Conservation (phyloP, 1,140 invertebrate species). For the Sitobion miscanthi region DNA sequence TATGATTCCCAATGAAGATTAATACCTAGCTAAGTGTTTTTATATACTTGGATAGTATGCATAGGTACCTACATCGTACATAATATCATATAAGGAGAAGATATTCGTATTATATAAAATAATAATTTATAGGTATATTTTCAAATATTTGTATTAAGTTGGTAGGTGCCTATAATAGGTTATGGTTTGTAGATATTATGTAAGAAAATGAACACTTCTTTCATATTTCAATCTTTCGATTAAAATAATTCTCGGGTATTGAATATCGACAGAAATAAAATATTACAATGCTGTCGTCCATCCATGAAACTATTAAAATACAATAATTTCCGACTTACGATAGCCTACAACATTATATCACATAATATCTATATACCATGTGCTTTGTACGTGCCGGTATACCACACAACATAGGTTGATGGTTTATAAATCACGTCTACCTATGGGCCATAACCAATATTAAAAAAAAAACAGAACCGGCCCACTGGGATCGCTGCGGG, state of each 20-base stretch:
- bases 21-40: too few relatives aligned
- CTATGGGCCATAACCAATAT: not conserved
- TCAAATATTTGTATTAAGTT: not conserved
- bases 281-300: not conserved
- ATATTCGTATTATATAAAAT: too few relatives aligned
- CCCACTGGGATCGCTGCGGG: not conserved
- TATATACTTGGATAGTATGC: too few relatives aligned
- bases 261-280: not conserved
- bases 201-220: not conserved
- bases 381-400: not conserved
- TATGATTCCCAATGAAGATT: too few relatives aligned
- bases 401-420: not conserved
- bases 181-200: not conserved
- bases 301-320: not conserved
- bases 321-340: not conserved
- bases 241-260: not conserved
- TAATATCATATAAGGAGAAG: too few relatives aligned
- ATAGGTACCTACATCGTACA: too few relatives aligned
- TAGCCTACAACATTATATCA: too few relatives aligned
- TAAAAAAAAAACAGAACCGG: not conserved
- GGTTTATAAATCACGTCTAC: too few relatives aligned
- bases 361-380: not conserved
- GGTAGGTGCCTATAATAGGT: too few relatives aligned
- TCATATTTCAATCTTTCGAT: not conserved
- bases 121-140: not conserved